A percentile compares a stretch with the other conserved stretches of the same genome.
Conservation (phyloP, 2,888 invertebrate species). For the Scaptomyza polygonia region DNA sequence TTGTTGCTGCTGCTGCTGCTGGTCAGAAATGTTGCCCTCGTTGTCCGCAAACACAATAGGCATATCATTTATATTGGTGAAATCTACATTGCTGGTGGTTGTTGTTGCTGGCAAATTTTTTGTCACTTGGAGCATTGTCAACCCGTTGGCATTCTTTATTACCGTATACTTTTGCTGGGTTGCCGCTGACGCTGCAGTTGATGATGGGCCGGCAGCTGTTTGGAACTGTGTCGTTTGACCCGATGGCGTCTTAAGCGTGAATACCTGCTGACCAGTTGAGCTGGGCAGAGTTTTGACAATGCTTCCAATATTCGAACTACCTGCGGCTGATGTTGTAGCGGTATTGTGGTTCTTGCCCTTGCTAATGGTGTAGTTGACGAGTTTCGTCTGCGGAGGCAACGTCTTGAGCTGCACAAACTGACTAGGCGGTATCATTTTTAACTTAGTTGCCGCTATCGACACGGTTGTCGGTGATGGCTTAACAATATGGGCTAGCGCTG, state of each 20-base stretch:
- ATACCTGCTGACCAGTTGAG: conserved; percentile 76
- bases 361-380: conserved; percentile 81
- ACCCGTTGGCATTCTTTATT: conserved; percentile 74
- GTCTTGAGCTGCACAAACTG: conserved; percentile 84
- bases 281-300: conserved; percentile 75
- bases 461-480: conserved; percentile 52
- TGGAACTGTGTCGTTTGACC: conserved; percentile 79
- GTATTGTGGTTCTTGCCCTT: conserved; percentile 55
- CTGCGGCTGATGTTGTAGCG: neutral
- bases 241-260: conserved; percentile 79
- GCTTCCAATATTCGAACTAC: conserved; percentile 69
- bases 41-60: conserved; percentile 89
- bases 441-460: conserved; percentile 73
- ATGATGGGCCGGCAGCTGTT: conserved; percentile 48
- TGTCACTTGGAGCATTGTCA: conserved; percentile 73
- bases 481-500: conserved; percentile 5
- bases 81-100: conserved; percentile 76
- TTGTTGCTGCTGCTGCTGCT: conserved; percentile 55
- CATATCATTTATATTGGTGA: conserved; percentile 87
- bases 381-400: conserved; percentile 78
- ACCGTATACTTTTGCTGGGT: conserved; percentile 83
- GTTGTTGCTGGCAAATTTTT: conserved; percentile 44
- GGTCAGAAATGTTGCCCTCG: conserved; percentile 80
- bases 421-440: conserved; percentile 83
- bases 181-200: conserved; percentile 25